These are phyloP conservation scores for Drosophila melanosoma DNA, from an alignment of 2,888 invertebrate species.

Conservation along the genomic window DNA sequence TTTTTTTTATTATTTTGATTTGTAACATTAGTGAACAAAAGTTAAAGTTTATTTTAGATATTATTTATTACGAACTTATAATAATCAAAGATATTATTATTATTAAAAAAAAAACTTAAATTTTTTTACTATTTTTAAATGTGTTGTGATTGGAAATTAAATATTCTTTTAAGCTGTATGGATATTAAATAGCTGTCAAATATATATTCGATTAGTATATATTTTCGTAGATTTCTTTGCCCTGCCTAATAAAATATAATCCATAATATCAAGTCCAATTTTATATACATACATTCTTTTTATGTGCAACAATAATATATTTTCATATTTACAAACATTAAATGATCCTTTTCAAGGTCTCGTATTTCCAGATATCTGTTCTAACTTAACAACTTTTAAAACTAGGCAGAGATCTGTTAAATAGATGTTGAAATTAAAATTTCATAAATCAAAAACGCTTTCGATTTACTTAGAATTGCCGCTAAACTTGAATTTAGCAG, in stretches of 20 bases:
- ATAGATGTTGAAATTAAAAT: conserved; percentile 11
- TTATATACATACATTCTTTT: not conserved
- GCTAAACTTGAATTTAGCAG: conserved; percentile 53
- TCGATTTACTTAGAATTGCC: conserved; percentile 59
- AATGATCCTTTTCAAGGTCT: not conserved
- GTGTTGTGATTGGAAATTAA: not conserved
- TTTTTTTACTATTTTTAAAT: not conserved
- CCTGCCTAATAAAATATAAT: not conserved
- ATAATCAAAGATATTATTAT: not conserved
- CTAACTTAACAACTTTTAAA: not conserved
- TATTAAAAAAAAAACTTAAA: not conserved
- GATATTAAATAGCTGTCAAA: not conserved
- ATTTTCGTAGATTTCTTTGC: not conserved
- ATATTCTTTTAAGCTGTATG: not conserved
- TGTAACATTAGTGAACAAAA: no score
- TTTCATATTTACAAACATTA: not conserved
- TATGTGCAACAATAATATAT: not conserved
- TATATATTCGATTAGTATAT: not conserved
- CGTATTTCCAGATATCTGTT: conserved; percentile 1
- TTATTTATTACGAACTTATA: not conserved
- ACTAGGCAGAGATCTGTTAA: conserved; percentile 21
- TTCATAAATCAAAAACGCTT: conserved; percentile 26
- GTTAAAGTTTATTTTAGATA: not conserved
- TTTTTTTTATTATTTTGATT: not conserved
- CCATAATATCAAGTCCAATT: not conserved